Conservation (phyloP, 2,797 vertebrate species). For the Oreortyx pictus region DNA sequence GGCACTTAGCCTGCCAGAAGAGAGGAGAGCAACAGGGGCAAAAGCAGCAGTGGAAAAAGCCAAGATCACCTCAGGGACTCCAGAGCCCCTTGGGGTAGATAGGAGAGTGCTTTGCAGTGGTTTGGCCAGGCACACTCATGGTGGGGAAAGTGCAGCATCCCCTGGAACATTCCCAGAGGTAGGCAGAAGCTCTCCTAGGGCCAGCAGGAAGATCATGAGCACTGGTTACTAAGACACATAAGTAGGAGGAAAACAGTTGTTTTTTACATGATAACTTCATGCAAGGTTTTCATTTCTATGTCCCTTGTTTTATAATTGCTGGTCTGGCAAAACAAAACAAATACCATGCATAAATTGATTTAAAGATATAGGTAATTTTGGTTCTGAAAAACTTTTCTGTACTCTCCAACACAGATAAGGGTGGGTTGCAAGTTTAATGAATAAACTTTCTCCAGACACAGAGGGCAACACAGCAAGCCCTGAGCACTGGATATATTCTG, state of each 20-base stretch:
- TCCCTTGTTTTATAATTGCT: neutral
- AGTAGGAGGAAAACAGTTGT: neutral
- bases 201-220: neutral
- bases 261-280: neutral
- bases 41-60: neutral
- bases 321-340: neutral
- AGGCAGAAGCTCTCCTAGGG: neutral
- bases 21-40: neutral
- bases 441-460: neutral
- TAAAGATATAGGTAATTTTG: neutral
- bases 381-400: neutral
- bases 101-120: fast-evolving
- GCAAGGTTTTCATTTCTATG: neutral
- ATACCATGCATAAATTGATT: neutral
- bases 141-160: fast-evolving
- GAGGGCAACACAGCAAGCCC: neutral
- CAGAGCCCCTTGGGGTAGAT: neutral
- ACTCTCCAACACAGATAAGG: neutral
- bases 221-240: neutral
- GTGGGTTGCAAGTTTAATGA: neutral
- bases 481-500: neutral
- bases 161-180: neutral
- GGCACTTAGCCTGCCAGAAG: neutral
- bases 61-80: neutral
- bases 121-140: fast-evolving